Evolutionary conservation across 2,888 invertebrate species (phyloP), one percentile per base, ranked within the genome.

Genomic region (Dryobotodes eremita): DNA sequence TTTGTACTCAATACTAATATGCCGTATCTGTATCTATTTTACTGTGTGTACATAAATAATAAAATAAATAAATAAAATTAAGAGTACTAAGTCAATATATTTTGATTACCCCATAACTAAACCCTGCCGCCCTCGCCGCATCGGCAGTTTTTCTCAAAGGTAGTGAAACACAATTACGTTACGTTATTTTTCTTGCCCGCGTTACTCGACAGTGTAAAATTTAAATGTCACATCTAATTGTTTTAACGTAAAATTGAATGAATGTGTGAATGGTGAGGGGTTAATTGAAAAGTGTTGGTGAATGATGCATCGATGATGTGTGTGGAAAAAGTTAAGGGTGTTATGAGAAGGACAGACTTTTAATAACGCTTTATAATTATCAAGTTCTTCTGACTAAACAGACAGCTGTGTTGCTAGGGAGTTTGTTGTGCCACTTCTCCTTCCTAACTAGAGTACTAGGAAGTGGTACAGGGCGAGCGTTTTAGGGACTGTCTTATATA

Each of bases 221-320:
- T 53, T 50, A 71, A 80, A 81, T 84, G 81, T 81, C 83, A 77
- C 48, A 6, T 71, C 5, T 69, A 84, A 84, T 77, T 71, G 77
- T 77, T 80, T 66, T 68, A 71, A 77, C 42, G 50, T 76, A 59
- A 80, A 70, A 77, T 71, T 26, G 13, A 72, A n/a, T 61, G 62
- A 64, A 66, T 80, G 75, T 79, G 61, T 62, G 59, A 72, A 72
- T 75, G 36, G 6, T 3, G 31, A 26, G 13, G 59, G 69, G 55
- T 50, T 75, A 70, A 75, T 83, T 75, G 55, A 61, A 65, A 48
- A 75, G 76, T 80, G 75, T 80, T 50, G 11, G 31, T 31, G 8
- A 26, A n/a, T 68, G 48, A 26, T 31, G 15, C 15, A 20, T 42
- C 15, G 62, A 46, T 36, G 42, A 20, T 3, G 42, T n/a, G 42